Evolutionary conservation across 1,140 invertebrate species (phyloP), one percentile per base, ranked within the genome.

Genomic region (Bursaphelenchus mucronatus): DNA sequence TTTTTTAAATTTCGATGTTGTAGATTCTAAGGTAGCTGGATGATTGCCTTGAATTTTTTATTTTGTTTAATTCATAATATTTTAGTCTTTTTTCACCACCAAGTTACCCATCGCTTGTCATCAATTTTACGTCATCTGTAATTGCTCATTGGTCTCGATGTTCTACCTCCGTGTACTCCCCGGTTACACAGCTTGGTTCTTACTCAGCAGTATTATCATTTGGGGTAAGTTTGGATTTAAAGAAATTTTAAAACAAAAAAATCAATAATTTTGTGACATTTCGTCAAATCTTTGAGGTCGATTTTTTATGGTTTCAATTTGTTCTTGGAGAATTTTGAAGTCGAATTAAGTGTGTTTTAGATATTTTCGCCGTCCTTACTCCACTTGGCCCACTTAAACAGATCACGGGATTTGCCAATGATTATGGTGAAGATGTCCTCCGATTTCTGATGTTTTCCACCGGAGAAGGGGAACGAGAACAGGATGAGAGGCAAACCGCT

Each of bases 131-230:
- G 74, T 79, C 5, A 54, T 79, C 9, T 15, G 39, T 43, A 77
- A 79, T 45, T 77, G 75, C 51, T 74, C 75, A 0, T n/a, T 76
- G 4, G 73, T 77, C 40, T 69, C 76, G 8, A 45, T 77, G 17
- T 76, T 67, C 66, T 77, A 77, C 56, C 64, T 77, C 11, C 63
- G 68, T 30, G 63, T 59, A 40, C 63, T 77, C n/a, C 76, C 75
- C 4, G 64, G 57, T 7, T 19, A 67, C n/a, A 77, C 76, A 10
- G 66, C 68, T 41, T 76, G 75, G 75, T 80, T 76, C 41, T 43
- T 76, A 0, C 62, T 76, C 6, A 40, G 47, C n/a, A 57, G 46
- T 45, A 66, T 76, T 44, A 55, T 79, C 21, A 41, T 63, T 15
- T 77, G 75, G 75, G 75, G 76, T 79, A n/a, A 45, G 21, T 49